Conservation (phyloP, 2,113 vertebrate species). For the Sylvilagus bachmani region DNA sequence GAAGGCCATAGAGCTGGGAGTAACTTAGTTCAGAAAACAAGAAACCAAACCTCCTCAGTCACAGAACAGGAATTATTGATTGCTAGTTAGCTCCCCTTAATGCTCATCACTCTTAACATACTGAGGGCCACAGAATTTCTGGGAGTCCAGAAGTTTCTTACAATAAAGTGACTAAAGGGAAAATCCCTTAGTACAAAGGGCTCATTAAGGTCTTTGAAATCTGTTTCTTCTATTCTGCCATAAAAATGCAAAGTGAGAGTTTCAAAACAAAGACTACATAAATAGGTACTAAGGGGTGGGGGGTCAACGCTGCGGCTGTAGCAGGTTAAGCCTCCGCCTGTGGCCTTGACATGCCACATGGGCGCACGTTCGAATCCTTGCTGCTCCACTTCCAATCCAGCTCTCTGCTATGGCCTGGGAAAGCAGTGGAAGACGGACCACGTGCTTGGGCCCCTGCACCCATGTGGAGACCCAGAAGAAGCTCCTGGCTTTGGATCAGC, state of each 20-base stretch:
- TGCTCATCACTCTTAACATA: not conserved
- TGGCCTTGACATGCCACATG: too few relatives aligned
- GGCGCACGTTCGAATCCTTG: too few relatives aligned
- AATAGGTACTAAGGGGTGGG: too few relatives aligned
- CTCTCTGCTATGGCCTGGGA: too few relatives aligned
- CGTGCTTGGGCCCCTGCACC: too few relatives aligned
- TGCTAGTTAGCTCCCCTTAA: not conserved
- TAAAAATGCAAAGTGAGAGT: constrained; percentile 57
- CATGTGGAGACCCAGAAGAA: too few relatives aligned
- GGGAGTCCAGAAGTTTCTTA: not conserved
- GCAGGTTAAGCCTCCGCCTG: too few relatives aligned
- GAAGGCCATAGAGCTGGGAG: not conserved
- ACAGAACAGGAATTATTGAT: not conserved
- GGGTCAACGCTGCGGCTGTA: too few relatives aligned
- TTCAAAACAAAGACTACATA: constrained; percentile 65
- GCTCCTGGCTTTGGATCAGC: too few relatives aligned
- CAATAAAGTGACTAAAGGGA: not conserved
- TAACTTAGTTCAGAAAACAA: not conserved
- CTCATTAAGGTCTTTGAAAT: not conserved
- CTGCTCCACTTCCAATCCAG: too few relatives aligned
- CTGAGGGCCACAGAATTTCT: not conserved
- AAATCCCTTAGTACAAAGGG: not conserved
- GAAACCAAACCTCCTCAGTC: not conserved
- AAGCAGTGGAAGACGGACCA: too few relatives aligned
- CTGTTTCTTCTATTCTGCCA: constrained; percentile 48